Evolutionary conservation across 2,888 invertebrate genomes (phyloP), one percentile per base, ranked within the genome.

Genomic region (Iphiclides podalirius): DNA sequence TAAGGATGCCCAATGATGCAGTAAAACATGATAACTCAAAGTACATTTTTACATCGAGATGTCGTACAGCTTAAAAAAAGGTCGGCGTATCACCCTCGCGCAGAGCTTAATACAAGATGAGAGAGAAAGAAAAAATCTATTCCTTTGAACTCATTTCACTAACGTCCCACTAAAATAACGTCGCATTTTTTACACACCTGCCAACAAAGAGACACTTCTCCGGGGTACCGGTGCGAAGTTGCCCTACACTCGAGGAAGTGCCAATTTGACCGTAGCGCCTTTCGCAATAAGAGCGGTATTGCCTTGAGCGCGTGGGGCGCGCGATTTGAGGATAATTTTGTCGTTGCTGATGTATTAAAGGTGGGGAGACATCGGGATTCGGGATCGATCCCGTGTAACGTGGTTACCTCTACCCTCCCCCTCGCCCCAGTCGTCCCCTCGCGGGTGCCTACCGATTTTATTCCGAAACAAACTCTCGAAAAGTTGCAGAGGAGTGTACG

Each of bases 141-240:
- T 54, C 56, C 57, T 59, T 54, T 58, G 62, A 62, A 58, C 59
- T 61, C 60, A 63, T 66, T 66, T 57, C 51, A 49, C 47, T 66
- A 59, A 66, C 60, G 58, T 63, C 60, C 57, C 60, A 59, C 62
- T 64, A 60, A 64, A 67, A 67, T 69, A 65, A 62, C 58, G 64
- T 58, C 61, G 61, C 66, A 68, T 69, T 75, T 75, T 75, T 76
- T 73, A 72, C 70, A 64, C 71, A 78, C 77, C 75, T 75, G 70
- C 64, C 72, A 65, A 73, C 70, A 74, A 73, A 69, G 63, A 58
- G 61, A 63, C 65, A 66, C 67, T 71, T 73, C 66, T 61, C 66
- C 48, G n/a, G n/a, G n/a, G n/a, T n/a, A n/a, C n/a, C n/a, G n/a
- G n/a, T 44, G 57, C 68, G 60, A 63, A 54, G 35, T 47, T 55